Evolutionary conservation across 2,888 invertebrate species (phyloP), one percentile per base, ranked within the genome.

Genomic region (Eucera pruinosa): DNA sequence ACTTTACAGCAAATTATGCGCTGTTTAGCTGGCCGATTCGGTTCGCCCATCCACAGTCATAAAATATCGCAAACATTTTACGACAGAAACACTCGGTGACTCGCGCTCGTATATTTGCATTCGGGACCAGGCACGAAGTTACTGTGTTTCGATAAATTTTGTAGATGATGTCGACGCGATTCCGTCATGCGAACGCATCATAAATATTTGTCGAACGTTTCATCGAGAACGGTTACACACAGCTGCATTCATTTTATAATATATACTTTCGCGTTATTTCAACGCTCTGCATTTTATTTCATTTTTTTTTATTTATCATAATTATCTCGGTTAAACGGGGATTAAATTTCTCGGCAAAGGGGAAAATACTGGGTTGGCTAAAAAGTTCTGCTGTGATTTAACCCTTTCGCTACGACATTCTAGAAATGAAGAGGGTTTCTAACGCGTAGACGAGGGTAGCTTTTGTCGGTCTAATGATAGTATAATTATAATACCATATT

Each of bases 41-140:
- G 18, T 9, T 13, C 20, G 33, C 45, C 11, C 9, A 23, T 39
- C 6, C 50, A 20, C 47, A 54, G 55, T 47, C 41, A 11, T 64
- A 64, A 79, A 79, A 78, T 60, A 67, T 65, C 55, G 64, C 23
- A 47, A 48, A 47, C 60, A 48, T 72, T 78, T 78, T 67, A 72
- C 41, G 52, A 54, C 47, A 25, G 57, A 33, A 70, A 61, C 70
- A 74, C 55, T 50, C 67, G 50, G 50, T 39, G 30, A 13, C 52
- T 18, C 55, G 47, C 1, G 47, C 1, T 45, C 33, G 33, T 58
- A 25, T 62, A 70, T 78, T 71, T 71, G 36, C 64, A 67, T 78
- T 62, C 47, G 52, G 52, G 45, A 20, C 33, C 45, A 11, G 15
- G 39, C 36, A 13, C 73, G 23, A 43, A 64, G 64, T 67, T 60